Conservation (phyloP, 1,140 invertebrate genomes). For the Conopomorpha cramerella region DNA sequence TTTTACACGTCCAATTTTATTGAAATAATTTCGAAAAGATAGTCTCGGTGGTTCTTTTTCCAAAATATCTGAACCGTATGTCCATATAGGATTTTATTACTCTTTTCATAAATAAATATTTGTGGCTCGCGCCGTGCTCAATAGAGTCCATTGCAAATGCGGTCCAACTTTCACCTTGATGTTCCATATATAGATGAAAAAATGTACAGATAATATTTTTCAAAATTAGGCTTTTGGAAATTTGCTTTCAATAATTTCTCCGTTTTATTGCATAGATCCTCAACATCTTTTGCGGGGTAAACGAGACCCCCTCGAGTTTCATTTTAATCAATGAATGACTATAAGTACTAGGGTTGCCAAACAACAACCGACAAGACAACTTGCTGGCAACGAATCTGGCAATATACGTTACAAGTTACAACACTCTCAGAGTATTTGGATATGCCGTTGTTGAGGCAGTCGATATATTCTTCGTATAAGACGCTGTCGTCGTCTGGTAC, state of each 20-base stretch:
- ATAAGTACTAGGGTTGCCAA: neutral
- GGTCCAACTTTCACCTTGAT: neutral
- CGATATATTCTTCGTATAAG: constrained; percentile 1
- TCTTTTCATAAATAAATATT: neutral
- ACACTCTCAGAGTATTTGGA: constrained; percentile 1
- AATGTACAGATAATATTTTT: constrained; percentile 1
- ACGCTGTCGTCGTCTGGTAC: neutral
- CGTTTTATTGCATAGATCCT: neutral
- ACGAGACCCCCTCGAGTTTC: neutral
- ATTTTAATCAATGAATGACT: neutral
- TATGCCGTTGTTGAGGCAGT: neutral
- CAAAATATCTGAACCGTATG: neutral
- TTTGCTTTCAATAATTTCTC: neutral
- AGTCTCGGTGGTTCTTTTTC: neutral
- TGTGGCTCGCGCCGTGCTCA: neutral
- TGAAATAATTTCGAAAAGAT: neutral
- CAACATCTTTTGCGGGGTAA: neutral
- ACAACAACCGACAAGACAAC: neutral
- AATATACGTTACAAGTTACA: neutral
- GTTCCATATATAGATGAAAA: neutral
- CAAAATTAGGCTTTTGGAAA: neutral
- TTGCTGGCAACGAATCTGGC: neutral
- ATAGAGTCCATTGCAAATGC: neutral
- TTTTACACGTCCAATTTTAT: constrained; percentile 1
- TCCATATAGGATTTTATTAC: neutral